Evolutionary conservation across 2,113 vertebrate species (phyloP).

Genomic region (Talpa occidentalis): DNA sequence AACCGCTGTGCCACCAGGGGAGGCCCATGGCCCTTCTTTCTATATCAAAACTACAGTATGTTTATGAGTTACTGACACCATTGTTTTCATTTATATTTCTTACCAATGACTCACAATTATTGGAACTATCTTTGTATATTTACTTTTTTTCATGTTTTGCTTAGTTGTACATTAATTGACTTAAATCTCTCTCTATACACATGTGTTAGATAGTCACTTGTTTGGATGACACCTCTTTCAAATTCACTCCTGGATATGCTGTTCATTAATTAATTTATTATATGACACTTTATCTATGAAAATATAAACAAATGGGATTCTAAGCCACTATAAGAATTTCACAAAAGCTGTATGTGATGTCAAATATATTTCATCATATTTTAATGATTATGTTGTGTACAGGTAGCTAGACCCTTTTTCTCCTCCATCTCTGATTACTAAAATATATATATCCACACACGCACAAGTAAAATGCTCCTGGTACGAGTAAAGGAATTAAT

Average conservation of each 20-base stretch:
- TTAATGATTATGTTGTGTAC: background rate
- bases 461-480: background rate
- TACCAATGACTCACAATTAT: background rate
- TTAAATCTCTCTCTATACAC: background rate
- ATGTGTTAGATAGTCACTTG: background rate
- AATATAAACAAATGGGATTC: background rate
- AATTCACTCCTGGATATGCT: background rate
- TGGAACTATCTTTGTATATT: background rate
- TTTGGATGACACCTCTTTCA: background rate
- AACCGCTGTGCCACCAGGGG: no score
- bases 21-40: background rate
- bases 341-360: background rate
- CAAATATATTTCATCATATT: background rate
- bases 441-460: background rate
- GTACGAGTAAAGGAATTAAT: conserved; percentile 14
- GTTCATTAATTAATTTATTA: background rate
- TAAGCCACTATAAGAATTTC: background rate
- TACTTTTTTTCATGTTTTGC: background rate
- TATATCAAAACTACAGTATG: background rate
- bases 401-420: background rate
- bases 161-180: background rate
- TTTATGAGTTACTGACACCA: background rate
- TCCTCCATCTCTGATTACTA: background rate
- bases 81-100: background rate
- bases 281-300: background rate